Evolutionary conservation across 2,113 vertebrate genomes (phyloP), one percentile per base, ranked within the genome.

Genomic region (Lota lota): DNA sequence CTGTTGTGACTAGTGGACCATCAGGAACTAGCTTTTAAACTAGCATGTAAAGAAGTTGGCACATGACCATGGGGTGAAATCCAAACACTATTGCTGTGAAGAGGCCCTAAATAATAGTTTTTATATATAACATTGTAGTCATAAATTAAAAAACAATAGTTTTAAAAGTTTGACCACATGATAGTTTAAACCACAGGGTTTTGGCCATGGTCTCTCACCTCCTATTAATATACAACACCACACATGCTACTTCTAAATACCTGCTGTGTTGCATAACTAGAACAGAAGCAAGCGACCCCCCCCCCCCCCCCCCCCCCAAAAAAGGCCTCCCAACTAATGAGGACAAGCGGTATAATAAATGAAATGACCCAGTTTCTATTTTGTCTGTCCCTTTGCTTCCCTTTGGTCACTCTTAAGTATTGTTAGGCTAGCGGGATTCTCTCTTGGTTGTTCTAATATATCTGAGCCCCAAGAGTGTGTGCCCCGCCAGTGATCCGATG

Each of bases 281-380:
- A 83, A 79, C 40, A 72, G 73, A 86, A 82, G 76, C 75, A 58
- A 69, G 80, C n/a, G 66, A 24, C 68, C 61, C 47, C 47, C 79
- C n/a, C 82, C 81, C 78, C 80, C 70, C 83, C 82, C n/a, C n/a
- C 82, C 81, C 78, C 80, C 70, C 83, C 82, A 83, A 83, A 82
- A 74, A 86, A 87, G 60, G 74, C 81, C 67, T 79, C 69, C 66
- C 67, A 21, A 72, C 78, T 86, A 89, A 90, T 89, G 87, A 92
- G 88, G 87, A 82, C 86, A 81, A 67, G 66, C 78, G 75, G 79
- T 74, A 68, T 67, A 73, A 73, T 81, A 67, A 73, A 82, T 16
- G 83, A 86, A 81, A 79, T 88, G 88, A 81, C 87, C 89, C 77
- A 85, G 85, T 86, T 91, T 89, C 84, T 81, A 77, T 81, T 81